phyloP scores from a whole-genome alignment of 2,888 invertebrate species.

The Adela reaumurella region DNA sequence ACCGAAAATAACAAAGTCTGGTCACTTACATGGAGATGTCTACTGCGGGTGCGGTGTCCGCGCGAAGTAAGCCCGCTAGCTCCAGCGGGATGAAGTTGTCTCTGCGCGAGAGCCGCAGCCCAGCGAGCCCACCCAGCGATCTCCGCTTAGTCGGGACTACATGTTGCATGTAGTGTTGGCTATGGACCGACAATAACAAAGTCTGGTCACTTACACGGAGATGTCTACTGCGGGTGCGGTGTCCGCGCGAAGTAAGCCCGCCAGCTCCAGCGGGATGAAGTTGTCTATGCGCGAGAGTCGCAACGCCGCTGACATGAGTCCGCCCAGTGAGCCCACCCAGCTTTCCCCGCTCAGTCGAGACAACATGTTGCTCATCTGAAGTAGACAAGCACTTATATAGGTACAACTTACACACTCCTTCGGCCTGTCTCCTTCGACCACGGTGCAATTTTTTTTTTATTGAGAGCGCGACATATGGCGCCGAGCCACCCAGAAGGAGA shows the following conservation, averaged over 20 bases:
- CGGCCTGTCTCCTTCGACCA: no score
- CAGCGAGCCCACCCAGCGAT: slow-evolving; percentile 34
- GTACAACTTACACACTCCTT: no score
- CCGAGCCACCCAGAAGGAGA: no score
- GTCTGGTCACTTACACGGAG: slow-evolving; percentile 26
- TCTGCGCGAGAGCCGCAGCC: slow-evolving; percentile 34
- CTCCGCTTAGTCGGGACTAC: slow-evolving; percentile 36
- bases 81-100: slow-evolving; percentile 22
- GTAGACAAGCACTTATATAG: slow-evolving; percentile 3
- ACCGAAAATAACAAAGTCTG: no score
- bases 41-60: slow-evolving; percentile 30
- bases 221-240: slow-evolving; percentile 33
- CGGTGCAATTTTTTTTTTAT: no score
- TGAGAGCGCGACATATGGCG: no score
- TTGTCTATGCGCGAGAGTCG: slow-evolving; percentile 36
- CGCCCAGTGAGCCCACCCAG: slow-evolving; percentile 34
- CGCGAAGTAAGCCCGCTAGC: slow-evolving; percentile 22
- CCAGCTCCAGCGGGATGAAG: slow-evolving; percentile 46
- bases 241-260: slow-evolving; percentile 21
- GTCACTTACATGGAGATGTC: slow-evolving; percentile 33
- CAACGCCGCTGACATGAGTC: slow-evolving; percentile 36
- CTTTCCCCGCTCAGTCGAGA: slow-evolving; percentile 45
- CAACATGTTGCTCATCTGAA: slow-evolving; percentile 43
- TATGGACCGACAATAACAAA: no score
- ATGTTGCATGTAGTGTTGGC: no score